Evolutionary conservation across 2,113 vertebrate genomes (phyloP), one percentile per base, ranked within the genome.

Genomic region (Urocynchramus pylzowi): DNA sequence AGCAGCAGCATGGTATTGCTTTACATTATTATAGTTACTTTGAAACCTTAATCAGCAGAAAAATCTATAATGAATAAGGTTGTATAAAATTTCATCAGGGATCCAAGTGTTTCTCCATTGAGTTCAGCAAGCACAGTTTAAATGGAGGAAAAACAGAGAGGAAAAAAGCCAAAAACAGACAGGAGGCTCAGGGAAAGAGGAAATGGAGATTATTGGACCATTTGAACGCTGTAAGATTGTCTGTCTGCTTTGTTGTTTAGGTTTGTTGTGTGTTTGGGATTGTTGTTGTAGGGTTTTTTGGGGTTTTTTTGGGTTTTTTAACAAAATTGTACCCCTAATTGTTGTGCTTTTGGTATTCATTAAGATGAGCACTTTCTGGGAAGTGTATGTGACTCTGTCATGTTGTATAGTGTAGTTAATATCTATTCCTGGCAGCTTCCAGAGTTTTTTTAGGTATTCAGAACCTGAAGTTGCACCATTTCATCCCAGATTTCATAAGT

Each of bases 401-500:
- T 63, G 35, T 91, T 93, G 81, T 69, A 18, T 24, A 80, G 84
- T 44, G 21, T 74, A 61, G 68, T 93, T 96, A 54, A 7, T 96
- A 68, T 91, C 87, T 94, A 64, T 87, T 87, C 84, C 27, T 50
- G 45, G 86, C 22, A 57, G 76, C 87, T 97, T 93, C 87, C 78
- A 76, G 85, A 89, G n/a, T 16, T 52, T 59, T 84, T 78, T 95
- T 93, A 95, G 87, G 87, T 95, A 95, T 82, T 97, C 93, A 82
- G 41, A 84, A 76, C 95, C 90, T 94, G 94, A 95, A 97, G 92
- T 77, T 92, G 76, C 84, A 85, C 95, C 41, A 12, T 94, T 97
- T 97, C 91, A 95, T 97, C 81, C 90, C 79, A 95, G 71, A 81
- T 97, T 96, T 97, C 94, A 54, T 95, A 97, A 97, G 97, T 68